These are phyloP conservation scores for Agrochola circellaris DNA, from an alignment of 2,888 invertebrate genomes.

Conservation along the genomic window DNA sequence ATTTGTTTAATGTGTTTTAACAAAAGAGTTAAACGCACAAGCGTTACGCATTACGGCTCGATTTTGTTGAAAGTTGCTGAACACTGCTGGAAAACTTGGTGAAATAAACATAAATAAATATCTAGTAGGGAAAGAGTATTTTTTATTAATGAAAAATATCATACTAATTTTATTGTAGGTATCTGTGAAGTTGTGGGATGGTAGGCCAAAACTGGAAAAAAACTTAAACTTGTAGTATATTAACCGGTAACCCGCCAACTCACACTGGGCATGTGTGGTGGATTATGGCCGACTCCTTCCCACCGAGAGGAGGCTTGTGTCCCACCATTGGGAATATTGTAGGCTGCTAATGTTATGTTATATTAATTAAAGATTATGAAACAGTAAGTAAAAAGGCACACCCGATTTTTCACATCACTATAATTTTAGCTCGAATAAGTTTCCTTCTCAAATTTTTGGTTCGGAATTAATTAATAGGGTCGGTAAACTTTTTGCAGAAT, in stretches of 20 bases:
- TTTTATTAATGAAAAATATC: neutral
- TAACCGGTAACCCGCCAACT: too few relatives aligned
- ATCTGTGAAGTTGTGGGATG: neutral
- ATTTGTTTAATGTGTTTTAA: constrained; percentile 18
- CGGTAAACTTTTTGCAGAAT: neutral
- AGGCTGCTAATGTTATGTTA: too few relatives aligned
- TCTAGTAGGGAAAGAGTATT: neutral
- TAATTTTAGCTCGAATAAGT: neutral
- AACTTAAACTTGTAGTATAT: neutral
- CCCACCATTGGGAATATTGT: too few relatives aligned
- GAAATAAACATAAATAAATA: neutral
- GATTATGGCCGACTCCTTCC: too few relatives aligned
- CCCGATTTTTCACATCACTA: neutral
- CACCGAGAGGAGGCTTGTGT: too few relatives aligned
- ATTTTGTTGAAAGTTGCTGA: neutral
- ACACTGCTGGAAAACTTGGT: neutral
- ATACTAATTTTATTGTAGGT: neutral
- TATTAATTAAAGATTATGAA: neutral
- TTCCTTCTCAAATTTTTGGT: too few relatives aligned
- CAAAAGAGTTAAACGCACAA: constrained; percentile 16
- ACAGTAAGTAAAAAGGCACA: neutral
- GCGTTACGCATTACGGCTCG: neutral
- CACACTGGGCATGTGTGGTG: too few relatives aligned
- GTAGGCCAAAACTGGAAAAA: neutral
- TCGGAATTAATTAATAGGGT: neutral